Percentiles rank a stretch among this genome's conserved stretches.
Conservation (phyloP, 2,113 vertebrate genomes). For the Misgurnus mizolepis region DNA sequence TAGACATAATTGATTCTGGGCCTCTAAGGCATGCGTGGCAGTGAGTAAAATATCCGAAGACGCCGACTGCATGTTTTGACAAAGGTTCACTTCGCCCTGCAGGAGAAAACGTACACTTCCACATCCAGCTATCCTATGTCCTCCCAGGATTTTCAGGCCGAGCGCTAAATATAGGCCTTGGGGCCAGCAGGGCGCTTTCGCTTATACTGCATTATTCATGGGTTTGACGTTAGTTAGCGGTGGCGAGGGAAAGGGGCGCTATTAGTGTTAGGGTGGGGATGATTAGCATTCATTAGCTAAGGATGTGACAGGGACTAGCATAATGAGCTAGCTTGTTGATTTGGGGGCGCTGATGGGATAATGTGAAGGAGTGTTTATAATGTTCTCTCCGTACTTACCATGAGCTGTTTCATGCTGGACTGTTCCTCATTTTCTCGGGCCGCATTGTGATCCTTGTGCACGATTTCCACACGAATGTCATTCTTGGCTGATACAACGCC, state of each 20-base stretch:
- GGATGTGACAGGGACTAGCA: constrained; percentile 39
- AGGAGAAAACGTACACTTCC: constrained; percentile 40
- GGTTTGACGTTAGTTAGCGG: constrained; percentile 38
- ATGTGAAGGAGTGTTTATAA: neutral
- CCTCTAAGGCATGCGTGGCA: constrained; percentile 7
- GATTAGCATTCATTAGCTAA: constrained; percentile 59
- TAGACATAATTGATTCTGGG: constrained; percentile 9
- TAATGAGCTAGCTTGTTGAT: constrained; percentile 35
- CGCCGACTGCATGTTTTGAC: constrained; percentile 32
- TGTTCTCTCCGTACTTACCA: constrained; percentile 78
- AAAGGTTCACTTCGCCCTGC: constrained; percentile 6
- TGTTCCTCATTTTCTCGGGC: constrained; percentile 89
- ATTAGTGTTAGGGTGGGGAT: constrained; percentile 46
- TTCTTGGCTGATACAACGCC: constrained; percentile 97
- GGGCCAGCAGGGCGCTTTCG: constrained; percentile 40
- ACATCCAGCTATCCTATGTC: constrained; percentile 47
- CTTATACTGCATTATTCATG: constrained; percentile 57
- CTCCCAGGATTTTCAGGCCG: constrained; percentile 33
- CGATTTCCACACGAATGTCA: constrained; percentile 97
- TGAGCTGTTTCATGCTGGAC: constrained; percentile 93
- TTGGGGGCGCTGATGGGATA: constrained; percentile 19
- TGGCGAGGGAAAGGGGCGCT: constrained; percentile 40
- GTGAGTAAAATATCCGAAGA: constrained; percentile 31
- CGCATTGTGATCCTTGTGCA: constrained; percentile 93
- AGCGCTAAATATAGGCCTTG: constrained; percentile 63